Base-by-base conservation (phyloP, 2,797 vertebrate genomes). In the Mormyrus proboscirostris region DNA sequence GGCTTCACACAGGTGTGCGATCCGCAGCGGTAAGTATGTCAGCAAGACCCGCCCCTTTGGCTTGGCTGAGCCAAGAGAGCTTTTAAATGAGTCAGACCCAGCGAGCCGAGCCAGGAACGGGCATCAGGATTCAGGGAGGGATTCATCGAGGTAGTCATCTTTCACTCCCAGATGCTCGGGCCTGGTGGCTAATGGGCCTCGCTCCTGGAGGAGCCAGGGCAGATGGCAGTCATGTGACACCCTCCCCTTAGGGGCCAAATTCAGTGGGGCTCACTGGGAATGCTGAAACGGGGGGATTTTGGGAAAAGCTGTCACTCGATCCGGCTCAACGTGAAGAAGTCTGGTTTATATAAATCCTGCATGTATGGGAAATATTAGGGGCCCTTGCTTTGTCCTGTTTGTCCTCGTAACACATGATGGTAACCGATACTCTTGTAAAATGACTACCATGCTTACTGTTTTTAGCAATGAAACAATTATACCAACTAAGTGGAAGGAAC, bases 301-400 rank as follows among this genome's bases (percentile, higher is more conserved):
- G 25, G 44, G 49, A 22, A 50, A 62, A 85, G 22, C 47, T 53
- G 47, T 86, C 83, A 51, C 49, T 33, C 1, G 47, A 86, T 86
- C 73, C 44, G 41, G 41, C 38, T 29, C 33, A 79, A 41, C n/a
- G 73, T 79, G 73, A 79, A 79, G 38, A 41, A 41, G 73, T 79
- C 73, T 79, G 33, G 33, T 29, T 86, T 86, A 51, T 86, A 53
- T 86, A 86, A 86, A 86, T 86, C 83, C 14, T 33, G 49, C 10
- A 25, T 29, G 44, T 29, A 85, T 51, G 82, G 82, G 12, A 85
- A 85, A 85, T 51, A 50, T 50, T 85, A 44, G n/a, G 50, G 22
- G 16, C 1, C 14, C 1, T 79, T 79, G 73, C n/a, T 79, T 44
- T 79, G 65, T 14, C 29, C 65, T 14, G 29, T 73, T 33, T 69